A percentile compares a stretch with the other conserved stretches of the same genome.
These are phyloP conservation scores for Caenorhabditis parvicauda DNA, from an alignment of 2,888 invertebrate genomes.

Conservation along the genomic window DNA sequence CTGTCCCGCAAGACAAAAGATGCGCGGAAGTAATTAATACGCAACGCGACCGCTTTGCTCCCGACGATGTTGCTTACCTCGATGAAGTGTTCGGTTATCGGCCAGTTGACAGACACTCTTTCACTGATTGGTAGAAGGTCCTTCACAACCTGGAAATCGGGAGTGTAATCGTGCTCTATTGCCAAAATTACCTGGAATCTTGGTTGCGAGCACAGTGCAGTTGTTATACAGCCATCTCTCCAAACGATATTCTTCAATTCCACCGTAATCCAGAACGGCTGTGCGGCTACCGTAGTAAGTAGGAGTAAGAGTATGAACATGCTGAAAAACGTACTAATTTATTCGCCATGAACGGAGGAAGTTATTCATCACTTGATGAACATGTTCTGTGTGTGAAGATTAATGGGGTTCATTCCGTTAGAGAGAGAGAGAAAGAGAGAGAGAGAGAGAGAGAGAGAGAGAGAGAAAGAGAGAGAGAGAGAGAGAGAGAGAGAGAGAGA, in stretches of 20 bases:
- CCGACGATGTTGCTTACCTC: conserved; percentile 24
- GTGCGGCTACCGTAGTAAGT: neutral
- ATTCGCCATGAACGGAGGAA: conserved; percentile 9
- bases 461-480: conserved; percentile 14
- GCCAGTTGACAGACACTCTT: conserved; percentile 41
- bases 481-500: conserved; percentile 8
- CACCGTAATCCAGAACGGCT: conserved; percentile 52
- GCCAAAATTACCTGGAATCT: conserved; percentile 33
- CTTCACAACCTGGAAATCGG: conserved; percentile 28
- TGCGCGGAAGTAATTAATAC: no score
- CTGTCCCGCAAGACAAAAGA: no score
- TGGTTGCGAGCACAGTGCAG: conserved; percentile 51
- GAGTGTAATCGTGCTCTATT: neutral
- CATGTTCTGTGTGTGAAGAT: neutral
- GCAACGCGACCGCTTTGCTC: no score
- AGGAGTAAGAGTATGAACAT: neutral
- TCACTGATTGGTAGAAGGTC: conserved; percentile 39
- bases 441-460: conserved; percentile 2
- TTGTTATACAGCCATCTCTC: conserved; percentile 54
- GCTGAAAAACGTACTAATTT: neutral
- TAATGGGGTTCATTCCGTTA: conserved; percentile 8
- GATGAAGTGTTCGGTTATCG: conserved; percentile 42
- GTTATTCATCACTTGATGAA: neutral
- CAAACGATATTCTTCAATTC: conserved; percentile 51
- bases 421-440: conserved; percentile 1